These are phyloP conservation scores for Thelaira solivaga DNA, from an alignment of 2,888 invertebrate genomes.

Conservation along the genomic window DNA sequence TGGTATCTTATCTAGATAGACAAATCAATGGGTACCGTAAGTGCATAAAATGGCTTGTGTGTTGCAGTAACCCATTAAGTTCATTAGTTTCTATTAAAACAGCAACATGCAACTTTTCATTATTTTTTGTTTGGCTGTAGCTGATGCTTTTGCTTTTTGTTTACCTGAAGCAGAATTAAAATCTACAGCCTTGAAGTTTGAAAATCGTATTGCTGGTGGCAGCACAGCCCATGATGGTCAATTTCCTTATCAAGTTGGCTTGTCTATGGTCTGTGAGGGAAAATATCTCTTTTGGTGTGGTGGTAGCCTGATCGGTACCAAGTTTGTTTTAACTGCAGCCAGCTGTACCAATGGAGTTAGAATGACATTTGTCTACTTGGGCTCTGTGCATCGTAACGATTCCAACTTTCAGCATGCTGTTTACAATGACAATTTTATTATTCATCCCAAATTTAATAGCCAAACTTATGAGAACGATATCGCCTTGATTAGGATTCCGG, in stretches of 20 bases:
- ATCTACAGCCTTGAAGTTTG: neutral
- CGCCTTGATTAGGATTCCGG: conserved; percentile 68
- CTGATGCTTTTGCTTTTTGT: neutral
- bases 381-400: conserved; percentile 68
- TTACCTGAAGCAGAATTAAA: neutral
- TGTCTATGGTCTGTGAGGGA: conserved; percentile 65
- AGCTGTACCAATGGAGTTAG: conserved; percentile 69
- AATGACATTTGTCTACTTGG: conserved; percentile 68
- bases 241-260: conserved; percentile 66
- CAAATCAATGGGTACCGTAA: too few species aligned
- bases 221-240: conserved; percentile 38
- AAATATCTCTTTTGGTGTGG: too few species aligned
- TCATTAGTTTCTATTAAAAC: neutral
- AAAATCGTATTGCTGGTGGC: conserved; percentile 51
- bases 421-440: conserved; percentile 66
- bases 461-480: conserved; percentile 68
- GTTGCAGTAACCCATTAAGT: too few species aligned
- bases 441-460: conserved; percentile 73
- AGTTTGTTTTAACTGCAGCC: conserved; percentile 72
- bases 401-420: conserved; percentile 66
- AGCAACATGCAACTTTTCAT: conserved; percentile 18
- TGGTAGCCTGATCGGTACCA: conserved; percentile 68
- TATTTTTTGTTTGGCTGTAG: conserved; percentile 9
- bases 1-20: too few species aligned
- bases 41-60: too few species aligned